These are phyloP conservation scores for Pseudomyrmex gracilis DNA, from an alignment of 1,140 invertebrate species.

Conservation along the genomic window DNA sequence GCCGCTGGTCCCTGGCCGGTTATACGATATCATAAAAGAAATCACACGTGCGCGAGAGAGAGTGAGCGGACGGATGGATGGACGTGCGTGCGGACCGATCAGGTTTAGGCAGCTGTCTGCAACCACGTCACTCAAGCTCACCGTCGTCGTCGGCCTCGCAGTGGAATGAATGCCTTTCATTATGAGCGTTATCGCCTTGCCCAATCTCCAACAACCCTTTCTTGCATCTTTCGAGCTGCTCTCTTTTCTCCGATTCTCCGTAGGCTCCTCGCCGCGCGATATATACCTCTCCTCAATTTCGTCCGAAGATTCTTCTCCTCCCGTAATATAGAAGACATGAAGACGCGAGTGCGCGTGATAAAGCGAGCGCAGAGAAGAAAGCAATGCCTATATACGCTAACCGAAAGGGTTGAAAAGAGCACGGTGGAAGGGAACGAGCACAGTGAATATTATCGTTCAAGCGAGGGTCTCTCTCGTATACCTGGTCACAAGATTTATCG, in stretches of 20 bases:
- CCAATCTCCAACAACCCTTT: slow-evolving; percentile 79
- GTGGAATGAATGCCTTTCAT: slow-evolving; percentile 85
- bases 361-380: not conserved
- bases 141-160: slow-evolving; percentile 79
- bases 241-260: slow-evolving; percentile 67
- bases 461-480: slow-evolving; percentile 65
- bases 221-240: slow-evolving; percentile 65
- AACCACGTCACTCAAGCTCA: slow-evolving; percentile 85
- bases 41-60: slow-evolving; percentile 78
- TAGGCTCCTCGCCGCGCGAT: slow-evolving; percentile 20
- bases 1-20: slow-evolving; percentile 78
- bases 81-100: slow-evolving; percentile 78
- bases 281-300: slow-evolving; percentile 22
- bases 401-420: slow-evolving; percentile 19
- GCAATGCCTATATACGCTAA: not conserved
- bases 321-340: slow-evolving; percentile 43
- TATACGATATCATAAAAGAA: slow-evolving; percentile 84
- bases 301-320: slow-evolving; percentile 28
- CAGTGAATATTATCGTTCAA: slow-evolving; percentile 67
- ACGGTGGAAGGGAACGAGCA: slow-evolving; percentile 5
- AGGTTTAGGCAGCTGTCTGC: slow-evolving; percentile 85
- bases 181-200: slow-evolving; percentile 82
- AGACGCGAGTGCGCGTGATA: slow-evolving; percentile 15
- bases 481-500: slow-evolving; percentile 73
- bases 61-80: slow-evolving; percentile 75